Evolutionary conservation across 2,888 invertebrate species (phyloP).

Genomic region (Andrena minutula): DNA sequence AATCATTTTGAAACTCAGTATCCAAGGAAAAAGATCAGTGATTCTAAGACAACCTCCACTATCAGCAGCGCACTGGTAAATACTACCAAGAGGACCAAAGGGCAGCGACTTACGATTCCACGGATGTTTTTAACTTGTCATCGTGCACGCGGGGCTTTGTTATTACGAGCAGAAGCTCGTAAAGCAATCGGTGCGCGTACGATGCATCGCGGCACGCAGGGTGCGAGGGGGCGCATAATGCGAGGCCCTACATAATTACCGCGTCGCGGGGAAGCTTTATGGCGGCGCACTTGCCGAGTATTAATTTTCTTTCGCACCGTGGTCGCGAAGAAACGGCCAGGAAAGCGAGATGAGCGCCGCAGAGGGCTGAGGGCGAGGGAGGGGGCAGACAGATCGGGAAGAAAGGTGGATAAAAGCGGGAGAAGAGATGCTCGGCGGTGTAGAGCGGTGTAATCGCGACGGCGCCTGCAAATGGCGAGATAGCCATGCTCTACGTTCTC

Average conservation of each 20-base stretch:
- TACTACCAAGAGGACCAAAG: too few species aligned
- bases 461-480: slow-evolving; percentile 73
- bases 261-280: slow-evolving; percentile 83
- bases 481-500: slow-evolving; percentile 69
- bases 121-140: slow-evolving; percentile 79
- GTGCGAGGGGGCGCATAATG: slow-evolving; percentile 72
- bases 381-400: slow-evolving; percentile 1
- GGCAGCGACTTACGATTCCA: slow-evolving; percentile 22
- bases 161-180: slow-evolving; percentile 80
- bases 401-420: slow-evolving; percentile 21
- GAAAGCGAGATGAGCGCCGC: slow-evolving; percentile 19
- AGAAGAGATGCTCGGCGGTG: slow-evolving; percentile 21
- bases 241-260: slow-evolving; percentile 80
- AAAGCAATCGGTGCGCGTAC: slow-evolving; percentile 71
- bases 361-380: not conserved
- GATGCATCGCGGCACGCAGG: slow-evolving; percentile 58
- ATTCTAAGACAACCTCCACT: too few species aligned
- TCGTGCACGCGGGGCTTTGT: slow-evolving; percentile 76
- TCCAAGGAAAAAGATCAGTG: too few species aligned
- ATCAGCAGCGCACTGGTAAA: too few species aligned
- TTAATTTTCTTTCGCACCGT: slow-evolving; percentile 81
- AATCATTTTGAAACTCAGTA: too few species aligned
- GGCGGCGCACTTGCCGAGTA: slow-evolving; percentile 78
- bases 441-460: slow-evolving; percentile 45
- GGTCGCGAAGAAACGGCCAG: slow-evolving; percentile 42